Percentiles rank a stretch among this genome's conserved stretches.
phyloP scores from a whole-genome alignment of 2,888 invertebrate species.

The Amblyteles armatorius region DNA sequence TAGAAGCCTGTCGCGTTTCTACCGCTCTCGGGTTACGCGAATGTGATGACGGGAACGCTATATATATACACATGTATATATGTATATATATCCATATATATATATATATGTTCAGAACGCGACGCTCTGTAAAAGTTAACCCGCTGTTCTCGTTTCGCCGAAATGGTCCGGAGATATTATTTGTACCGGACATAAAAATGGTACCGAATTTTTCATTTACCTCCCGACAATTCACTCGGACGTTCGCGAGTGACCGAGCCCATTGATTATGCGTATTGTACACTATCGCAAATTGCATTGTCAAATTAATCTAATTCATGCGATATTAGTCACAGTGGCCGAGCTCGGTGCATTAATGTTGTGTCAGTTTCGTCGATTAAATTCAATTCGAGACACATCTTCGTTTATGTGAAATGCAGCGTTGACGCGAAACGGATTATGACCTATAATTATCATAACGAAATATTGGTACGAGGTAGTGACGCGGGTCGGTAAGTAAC shows the following conservation, averaged over 20 bases:
- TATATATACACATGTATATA: neutral
- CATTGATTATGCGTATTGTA: slow-evolving; percentile 1
- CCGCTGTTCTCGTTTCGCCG: slow-evolving; percentile 7
- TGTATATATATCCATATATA: neutral
- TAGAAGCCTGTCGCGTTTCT: slow-evolving; percentile 38
- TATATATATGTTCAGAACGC: no score
- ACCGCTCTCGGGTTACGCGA: slow-evolving; percentile 36
- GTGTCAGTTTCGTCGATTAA: neutral
- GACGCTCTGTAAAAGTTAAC: slow-evolving; percentile 2
- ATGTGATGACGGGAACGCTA: slow-evolving; percentile 16
- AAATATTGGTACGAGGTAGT: no score
- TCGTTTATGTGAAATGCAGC: neutral
- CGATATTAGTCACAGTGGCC: neutral
- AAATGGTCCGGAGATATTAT: slow-evolving; percentile 14
- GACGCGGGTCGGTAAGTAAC: no score
- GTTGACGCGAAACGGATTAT: no score
- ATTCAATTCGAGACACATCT: neutral
- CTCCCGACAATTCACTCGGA: neutral
- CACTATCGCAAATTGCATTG: neutral
- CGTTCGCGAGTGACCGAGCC: neutral
- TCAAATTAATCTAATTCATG: slow-evolving; percentile 14
- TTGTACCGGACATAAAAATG: slow-evolving; percentile 5
- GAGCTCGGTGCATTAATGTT: neutral
- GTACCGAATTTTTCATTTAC: neutral
- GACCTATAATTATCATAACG: no score